These are phyloP conservation scores for Phortica okadai DNA, from an alignment of 2,888 invertebrate species.

Conservation along the genomic window DNA sequence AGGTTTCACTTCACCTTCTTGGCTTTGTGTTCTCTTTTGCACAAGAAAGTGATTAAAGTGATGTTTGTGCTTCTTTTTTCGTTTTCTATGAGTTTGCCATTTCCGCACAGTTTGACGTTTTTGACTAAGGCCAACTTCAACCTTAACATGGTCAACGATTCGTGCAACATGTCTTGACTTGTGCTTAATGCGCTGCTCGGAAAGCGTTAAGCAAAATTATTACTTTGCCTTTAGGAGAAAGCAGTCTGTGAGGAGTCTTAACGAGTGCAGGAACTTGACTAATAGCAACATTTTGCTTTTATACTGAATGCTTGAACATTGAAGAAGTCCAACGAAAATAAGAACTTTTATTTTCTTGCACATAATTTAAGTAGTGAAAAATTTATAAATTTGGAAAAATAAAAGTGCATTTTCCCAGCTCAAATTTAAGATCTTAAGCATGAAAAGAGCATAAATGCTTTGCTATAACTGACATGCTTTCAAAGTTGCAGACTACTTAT, in stretches of 20 bases:
- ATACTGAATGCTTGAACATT: too few relatives aligned
- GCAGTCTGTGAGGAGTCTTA: neutral
- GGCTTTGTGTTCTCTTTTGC: neutral
- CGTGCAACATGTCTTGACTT: neutral
- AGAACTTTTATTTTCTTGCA: too few relatives aligned
- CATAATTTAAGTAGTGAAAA: too few relatives aligned
- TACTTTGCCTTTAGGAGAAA: neutral
- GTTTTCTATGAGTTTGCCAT: neutral
- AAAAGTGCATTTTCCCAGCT: too few relatives aligned
- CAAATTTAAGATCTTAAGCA: too few relatives aligned
- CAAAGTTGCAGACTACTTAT: too few relatives aligned
- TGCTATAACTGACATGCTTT: too few relatives aligned
- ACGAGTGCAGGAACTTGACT: neutral
- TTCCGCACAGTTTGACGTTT: neutral
- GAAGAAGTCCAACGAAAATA: too few relatives aligned
- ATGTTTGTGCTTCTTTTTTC: neutral
- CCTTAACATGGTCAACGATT: neutral
- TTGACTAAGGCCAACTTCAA: neutral
- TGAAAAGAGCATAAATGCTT: too few relatives aligned
- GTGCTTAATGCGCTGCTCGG: neutral
- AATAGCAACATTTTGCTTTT: too few relatives aligned
- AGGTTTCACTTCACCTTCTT: neutral
- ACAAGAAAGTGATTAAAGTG: neutral
- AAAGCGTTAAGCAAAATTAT: neutral
- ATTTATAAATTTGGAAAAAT: too few relatives aligned